These are phyloP conservation scores for Plagodis pulveraria DNA, from an alignment of 2,888 invertebrate species.

Conservation along the genomic window DNA sequence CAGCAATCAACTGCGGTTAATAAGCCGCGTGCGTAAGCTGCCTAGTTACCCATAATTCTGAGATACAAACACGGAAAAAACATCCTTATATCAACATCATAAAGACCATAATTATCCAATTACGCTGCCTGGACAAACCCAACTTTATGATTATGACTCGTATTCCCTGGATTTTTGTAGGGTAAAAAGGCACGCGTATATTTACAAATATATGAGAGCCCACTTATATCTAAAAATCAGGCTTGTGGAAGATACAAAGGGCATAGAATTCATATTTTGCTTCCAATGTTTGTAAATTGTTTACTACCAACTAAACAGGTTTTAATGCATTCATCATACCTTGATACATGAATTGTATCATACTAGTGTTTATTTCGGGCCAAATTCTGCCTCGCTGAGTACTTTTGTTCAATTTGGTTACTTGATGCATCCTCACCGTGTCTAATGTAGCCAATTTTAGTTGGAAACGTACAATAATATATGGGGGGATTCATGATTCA, in stretches of 20 bases:
- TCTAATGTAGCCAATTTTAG: no score
- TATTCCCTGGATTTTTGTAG: slow-evolving; percentile 27
- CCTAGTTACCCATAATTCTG: slow-evolving; percentile 47
- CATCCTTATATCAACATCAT: slow-evolving; percentile 5
- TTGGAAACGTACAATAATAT: no score
- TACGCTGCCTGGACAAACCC: slow-evolving; percentile 3
- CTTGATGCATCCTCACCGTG: no score
- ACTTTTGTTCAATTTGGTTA: no score
- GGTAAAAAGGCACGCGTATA: not conserved
- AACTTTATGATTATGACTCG: slow-evolving; percentile 16
- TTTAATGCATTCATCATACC: no score
- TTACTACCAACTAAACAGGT: no score
- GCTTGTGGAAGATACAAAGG: not conserved
- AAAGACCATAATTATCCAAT: slow-evolving; percentile 13
- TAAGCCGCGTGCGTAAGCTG: slow-evolving; percentile 59
- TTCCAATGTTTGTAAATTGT: not conserved
- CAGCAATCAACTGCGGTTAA: slow-evolving; percentile 70
- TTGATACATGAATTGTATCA: no score
- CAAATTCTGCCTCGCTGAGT: no score
- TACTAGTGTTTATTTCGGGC: no score
- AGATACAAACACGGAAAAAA: slow-evolving; percentile 26
- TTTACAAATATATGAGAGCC: slow-evolving; percentile 1
- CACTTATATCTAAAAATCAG: not conserved
- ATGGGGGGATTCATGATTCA: no score
- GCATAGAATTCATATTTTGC: not conserved